Base-by-base conservation (phyloP, 2,888 invertebrate species). In the Lycaena phlaeas region DNA sequence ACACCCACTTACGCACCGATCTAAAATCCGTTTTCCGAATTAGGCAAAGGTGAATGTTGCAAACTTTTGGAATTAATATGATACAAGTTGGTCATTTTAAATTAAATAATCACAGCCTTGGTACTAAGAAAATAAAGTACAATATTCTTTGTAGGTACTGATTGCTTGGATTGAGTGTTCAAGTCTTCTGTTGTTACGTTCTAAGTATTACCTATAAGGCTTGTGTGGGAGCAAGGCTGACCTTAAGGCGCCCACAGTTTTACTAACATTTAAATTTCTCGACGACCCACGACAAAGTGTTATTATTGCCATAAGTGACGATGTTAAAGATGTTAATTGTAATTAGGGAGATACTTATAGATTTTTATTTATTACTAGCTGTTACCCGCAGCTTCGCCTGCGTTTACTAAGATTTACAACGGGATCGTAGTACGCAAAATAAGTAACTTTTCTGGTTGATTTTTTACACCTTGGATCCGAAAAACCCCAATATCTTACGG, bases 41-140 rank as follows among this genome's bases (percentile, higher is more conserved):
- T 74, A 77, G 82, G 82, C 64, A 81, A 77, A 81, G 81, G 82
- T 81, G 82, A 84, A 84, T 81, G 82, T 81, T 78, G 79, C 70
- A 72, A 72, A 73, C 60, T 59, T 61, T 48, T 42, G 49, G 53
- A 54, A 48, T 46, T 57, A 54, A 49, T 49, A 59, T 57, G 27
- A 27, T 12, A n/a, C 25, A 31, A 27, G 6, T 14, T 26, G 15
- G 5, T 17, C 5, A 7, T 14, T 15, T 9, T 6, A 6, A 27
- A 12, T 26, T 15, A 4, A 17, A 14, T 17, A 27, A 39, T 25
- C 15, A 9, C 11, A n/a, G 17, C 12, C 31, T 1, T 42, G 47
- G 49, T 36, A 1, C 0, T 3, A 10, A 30, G 5, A 3, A 1
- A 38, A 39, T 58, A 62, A 40, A 46, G 55, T 44, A 44, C 48